Conservation (phyloP, 1,140 invertebrate species). For the Nebria ingens region DNA sequence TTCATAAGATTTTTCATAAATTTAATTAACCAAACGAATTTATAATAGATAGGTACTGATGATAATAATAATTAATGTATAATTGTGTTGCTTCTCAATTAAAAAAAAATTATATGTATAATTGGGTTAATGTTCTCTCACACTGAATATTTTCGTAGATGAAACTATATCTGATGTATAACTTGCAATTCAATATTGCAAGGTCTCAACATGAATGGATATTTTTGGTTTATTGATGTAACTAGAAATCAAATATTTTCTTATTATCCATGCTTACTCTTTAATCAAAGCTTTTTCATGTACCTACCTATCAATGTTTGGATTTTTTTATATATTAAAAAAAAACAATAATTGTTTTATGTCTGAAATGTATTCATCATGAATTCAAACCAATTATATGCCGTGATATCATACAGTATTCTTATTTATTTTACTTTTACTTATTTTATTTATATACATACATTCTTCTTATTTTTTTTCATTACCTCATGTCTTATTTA, state of each 20-base stretch:
- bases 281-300: constrained; percentile 4
- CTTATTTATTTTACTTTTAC: constrained; percentile 4
- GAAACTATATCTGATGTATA: constrained; percentile 2
- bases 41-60: constrained; percentile 9
- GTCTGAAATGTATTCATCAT: background rate
- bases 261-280: constrained; percentile 6
- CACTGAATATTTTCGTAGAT: background rate
- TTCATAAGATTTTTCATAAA: constrained; percentile 6
- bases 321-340: background rate
- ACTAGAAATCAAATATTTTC: constrained; percentile 6
- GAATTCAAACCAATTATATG: background rate
- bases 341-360: constrained; percentile 7
- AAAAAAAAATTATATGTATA: background rate
- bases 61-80: constrained; percentile 2
- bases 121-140: background rate
- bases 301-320: constrained; percentile 8
- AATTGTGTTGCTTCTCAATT: constrained; percentile 8
- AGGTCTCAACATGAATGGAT: constrained; percentile 1
- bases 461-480: background rate
- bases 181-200: background rate
- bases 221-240: background rate
- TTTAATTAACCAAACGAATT: constrained; percentile 9
- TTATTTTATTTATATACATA: background rate
- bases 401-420: background rate
- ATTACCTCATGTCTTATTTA: background rate